Evolutionary conservation across 1,140 invertebrate species (phyloP).

Genomic region (Leptopilina clavipes): DNA sequence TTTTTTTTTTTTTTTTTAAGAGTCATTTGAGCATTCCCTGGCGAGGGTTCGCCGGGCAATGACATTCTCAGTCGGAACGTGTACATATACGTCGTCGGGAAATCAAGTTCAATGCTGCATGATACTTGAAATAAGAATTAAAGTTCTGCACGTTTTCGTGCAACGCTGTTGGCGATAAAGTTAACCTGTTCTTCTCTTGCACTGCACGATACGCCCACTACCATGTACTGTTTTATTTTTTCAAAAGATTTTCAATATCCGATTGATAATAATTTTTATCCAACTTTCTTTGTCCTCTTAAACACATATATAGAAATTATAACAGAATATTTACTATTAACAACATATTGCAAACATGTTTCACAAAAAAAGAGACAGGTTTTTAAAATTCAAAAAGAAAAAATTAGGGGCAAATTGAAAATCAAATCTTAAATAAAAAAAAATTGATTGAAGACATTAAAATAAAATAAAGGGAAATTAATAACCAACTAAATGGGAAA

Average conservation of each 20-base stretch:
- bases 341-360: too few species aligned
- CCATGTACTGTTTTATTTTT: conserved; percentile 13
- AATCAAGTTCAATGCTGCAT: conserved; percentile 63
- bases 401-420: too few species aligned
- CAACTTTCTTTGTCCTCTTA: conserved; percentile 1
- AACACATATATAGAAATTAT: too few species aligned
- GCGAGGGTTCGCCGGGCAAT: conserved; percentile 43
- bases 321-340: too few species aligned
- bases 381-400: neutral
- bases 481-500: neutral
- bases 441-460: neutral
- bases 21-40: conserved; percentile 34
- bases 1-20: neutral
- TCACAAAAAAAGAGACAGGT: too few species aligned
- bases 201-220: conserved; percentile 46
- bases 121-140: conserved; percentile 48
- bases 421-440: too few species aligned
- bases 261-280: conserved; percentile 3
- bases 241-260: neutral
- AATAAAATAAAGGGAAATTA: conserved; percentile 17
- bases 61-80: conserved; percentile 55
- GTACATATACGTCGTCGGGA: conserved; percentile 47
- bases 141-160: conserved; percentile 44
- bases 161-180: conserved; percentile 37
- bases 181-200: conserved; percentile 35